Percentiles rank a stretch among this genome's conserved stretches.
Conservation (phyloP, 2,113 vertebrate species). For the Microtus oregoni region DNA sequence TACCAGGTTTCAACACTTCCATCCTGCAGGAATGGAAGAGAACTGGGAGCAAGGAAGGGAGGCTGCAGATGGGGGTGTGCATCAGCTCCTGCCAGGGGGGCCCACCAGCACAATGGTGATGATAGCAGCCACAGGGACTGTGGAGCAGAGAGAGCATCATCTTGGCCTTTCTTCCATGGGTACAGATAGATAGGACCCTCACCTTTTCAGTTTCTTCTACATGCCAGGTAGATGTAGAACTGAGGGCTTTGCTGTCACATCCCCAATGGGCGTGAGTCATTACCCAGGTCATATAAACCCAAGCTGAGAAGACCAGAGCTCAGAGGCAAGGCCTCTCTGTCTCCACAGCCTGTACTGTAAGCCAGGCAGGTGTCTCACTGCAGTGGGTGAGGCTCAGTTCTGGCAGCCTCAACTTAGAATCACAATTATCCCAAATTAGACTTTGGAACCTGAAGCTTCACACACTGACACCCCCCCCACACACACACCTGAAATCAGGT, state of each 20-base stretch:
- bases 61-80: slow-evolving; percentile 42
- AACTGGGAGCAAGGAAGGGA: not conserved
- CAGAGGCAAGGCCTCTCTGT: too few species aligned
- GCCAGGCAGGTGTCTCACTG: not conserved
- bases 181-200: not conserved
- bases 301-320: not conserved
- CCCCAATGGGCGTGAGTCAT: not conserved
- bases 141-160: slow-evolving; percentile 64
- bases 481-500: not conserved
- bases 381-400: not conserved
- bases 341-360: not conserved
- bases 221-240: not conserved
- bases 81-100: slow-evolving; percentile 56
- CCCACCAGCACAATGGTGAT: not conserved
- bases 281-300: not conserved
- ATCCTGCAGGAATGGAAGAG: not conserved
- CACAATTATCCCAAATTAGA: not conserved
- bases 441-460: not conserved
- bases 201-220: not conserved
- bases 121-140: not conserved
- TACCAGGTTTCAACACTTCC: not conserved
- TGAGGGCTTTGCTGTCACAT: not conserved
- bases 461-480: not conserved
- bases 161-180: slow-evolving; percentile 77
- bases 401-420: not conserved